Conservation (phyloP, 2,888 invertebrate genomes). For the Melikaiella ostensackeni region DNA sequence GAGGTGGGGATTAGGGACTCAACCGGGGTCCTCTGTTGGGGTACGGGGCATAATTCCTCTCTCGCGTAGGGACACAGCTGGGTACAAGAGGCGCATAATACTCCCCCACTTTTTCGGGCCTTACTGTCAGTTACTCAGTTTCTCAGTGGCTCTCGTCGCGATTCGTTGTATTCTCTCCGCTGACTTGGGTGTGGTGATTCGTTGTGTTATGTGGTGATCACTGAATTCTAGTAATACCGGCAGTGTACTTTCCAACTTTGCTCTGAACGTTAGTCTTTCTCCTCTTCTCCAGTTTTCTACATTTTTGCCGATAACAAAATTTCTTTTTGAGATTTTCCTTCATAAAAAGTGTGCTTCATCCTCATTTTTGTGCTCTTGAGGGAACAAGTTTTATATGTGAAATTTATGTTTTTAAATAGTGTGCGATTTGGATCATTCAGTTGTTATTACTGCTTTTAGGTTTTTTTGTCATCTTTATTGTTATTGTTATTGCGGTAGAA, state of each 20-base stretch:
- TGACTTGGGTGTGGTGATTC: constrained; percentile 19
- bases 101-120: constrained; percentile 39
- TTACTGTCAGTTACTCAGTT: constrained; percentile 7
- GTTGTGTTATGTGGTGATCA: background rate
- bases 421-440: background rate
- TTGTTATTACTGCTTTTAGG: background rate
- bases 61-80: background rate
- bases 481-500: background rate
- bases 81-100: background rate
- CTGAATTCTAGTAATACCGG: background rate
- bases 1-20: constrained; percentile 9
- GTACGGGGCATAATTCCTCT: background rate
- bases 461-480: background rate
- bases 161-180: constrained; percentile 6
- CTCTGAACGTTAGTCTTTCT: background rate
- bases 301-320: background rate
- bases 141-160: constrained; percentile 37
- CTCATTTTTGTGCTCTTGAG: background rate
- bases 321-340: background rate
- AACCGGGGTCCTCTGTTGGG: background rate
- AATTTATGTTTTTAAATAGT: background rate
- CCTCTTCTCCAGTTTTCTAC: background rate
- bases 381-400: background rate
- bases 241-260: background rate
- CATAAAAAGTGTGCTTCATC: background rate